These are phyloP conservation scores for Mormyrus hasselquistii DNA, from an alignment of 2,797 vertebrate species.

Conservation along the genomic window DNA sequence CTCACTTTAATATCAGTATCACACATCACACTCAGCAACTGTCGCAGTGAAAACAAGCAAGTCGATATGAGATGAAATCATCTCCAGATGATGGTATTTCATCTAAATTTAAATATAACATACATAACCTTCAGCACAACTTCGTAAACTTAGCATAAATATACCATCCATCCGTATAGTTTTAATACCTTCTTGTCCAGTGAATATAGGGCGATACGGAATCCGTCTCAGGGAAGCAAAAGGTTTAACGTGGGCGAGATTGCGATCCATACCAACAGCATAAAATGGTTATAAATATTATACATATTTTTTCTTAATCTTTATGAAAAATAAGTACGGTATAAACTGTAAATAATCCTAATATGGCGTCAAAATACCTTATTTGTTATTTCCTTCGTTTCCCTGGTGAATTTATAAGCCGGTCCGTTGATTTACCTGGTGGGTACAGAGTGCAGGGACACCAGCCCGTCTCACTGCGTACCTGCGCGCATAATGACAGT, in stretches of 20 bases:
- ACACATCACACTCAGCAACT: not conserved
- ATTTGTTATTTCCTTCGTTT: not conserved
- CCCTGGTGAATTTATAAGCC: not conserved
- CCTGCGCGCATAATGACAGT: not conserved
- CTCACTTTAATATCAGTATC: not conserved
- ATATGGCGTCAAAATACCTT: not conserved
- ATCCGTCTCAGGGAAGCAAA: not conserved
- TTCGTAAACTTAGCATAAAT: not conserved
- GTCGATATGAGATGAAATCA: not conserved
- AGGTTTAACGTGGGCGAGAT: not conserved
- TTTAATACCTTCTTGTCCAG: not conserved
- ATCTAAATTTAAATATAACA: not conserved
- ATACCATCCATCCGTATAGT: not conserved
- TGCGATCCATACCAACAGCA: not conserved
- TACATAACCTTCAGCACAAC: not conserved
- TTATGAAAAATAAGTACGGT: not conserved
- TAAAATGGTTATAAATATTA: not conserved
- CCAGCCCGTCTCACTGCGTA: not conserved
- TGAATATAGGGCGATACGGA: not conserved
- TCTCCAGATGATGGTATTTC: not conserved
- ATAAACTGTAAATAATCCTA: not conserved
- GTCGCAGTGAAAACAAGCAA: not conserved
- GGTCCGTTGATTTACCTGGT: not conserved
- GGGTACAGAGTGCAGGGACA: not conserved
- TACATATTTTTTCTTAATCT: not conserved